phyloP scores from a whole-genome alignment of 2,797 vertebrate genomes.

The Sebastes minor region DNA sequence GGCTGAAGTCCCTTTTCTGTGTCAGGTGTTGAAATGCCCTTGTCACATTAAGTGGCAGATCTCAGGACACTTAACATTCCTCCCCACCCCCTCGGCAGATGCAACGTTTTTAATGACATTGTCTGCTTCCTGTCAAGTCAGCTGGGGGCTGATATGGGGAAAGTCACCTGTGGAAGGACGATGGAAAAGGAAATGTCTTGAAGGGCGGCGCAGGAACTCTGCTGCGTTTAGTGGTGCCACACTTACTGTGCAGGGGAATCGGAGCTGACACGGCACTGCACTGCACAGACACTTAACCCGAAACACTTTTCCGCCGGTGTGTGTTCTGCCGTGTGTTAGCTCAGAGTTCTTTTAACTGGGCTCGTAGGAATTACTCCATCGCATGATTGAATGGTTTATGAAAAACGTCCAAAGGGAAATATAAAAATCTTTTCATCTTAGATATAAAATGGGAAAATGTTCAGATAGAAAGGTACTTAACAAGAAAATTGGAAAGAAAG shows the following conservation, averaged over 20 bases:
- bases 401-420: slow-evolving; percentile 26
- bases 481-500: slow-evolving; percentile 21
- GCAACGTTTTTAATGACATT: slow-evolving; percentile 71
- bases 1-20: slow-evolving; percentile 32
- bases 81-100: slow-evolving; percentile 62
- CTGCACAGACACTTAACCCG: not conserved
- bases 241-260: not conserved
- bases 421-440: slow-evolving; percentile 35
- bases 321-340: slow-evolving; percentile 3
- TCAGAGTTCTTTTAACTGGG: slow-evolving; percentile 23
- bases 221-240: not conserved
- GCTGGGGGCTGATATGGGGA: slow-evolving; percentile 61
- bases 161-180: slow-evolving; percentile 71
- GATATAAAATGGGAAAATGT: slow-evolving; percentile 34
- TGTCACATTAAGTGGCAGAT: slow-evolving; percentile 73
- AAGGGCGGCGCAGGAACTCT: slow-evolving; percentile 47
- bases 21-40: slow-evolving; percentile 71
- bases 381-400: slow-evolving; percentile 31
- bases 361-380: slow-evolving; percentile 22
- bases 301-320: not conserved
- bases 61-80: slow-evolving; percentile 70
- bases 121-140: slow-evolving; percentile 74
- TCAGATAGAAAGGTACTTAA: slow-evolving; percentile 22
- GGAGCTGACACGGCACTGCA: not conserved
- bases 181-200: slow-evolving; percentile 34